A percentile compares a stretch with the other conserved stretches of the same genome.
These are phyloP conservation scores for Zapus hudsonius DNA, from an alignment of 2,113 vertebrate genomes.

Conservation along the genomic window DNA sequence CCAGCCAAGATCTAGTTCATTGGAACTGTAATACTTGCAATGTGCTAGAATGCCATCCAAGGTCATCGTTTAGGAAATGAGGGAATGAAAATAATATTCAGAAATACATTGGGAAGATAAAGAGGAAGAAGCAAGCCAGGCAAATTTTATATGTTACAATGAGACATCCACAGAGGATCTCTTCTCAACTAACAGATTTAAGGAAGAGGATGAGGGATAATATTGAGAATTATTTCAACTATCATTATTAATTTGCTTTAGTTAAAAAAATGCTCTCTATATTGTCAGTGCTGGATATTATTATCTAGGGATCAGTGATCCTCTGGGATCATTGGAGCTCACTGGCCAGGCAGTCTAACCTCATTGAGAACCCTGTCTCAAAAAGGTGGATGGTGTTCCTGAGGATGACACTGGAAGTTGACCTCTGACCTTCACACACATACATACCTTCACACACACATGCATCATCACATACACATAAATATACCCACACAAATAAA, in stretches of 20 bases:
- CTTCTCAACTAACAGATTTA: neutral
- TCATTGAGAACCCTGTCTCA: too few species aligned
- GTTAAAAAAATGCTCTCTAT: neutral
- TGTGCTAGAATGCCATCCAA: neutral
- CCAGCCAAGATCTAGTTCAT: neutral
- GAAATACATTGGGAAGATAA: neutral
- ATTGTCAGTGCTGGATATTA: neutral
- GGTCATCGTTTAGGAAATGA: neutral
- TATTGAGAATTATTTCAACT: constrained; percentile 1
- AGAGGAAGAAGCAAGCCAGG: neutral
- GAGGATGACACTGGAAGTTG: too few species aligned
- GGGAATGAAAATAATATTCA: neutral
- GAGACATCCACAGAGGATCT: neutral
- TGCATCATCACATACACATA: too few species aligned
- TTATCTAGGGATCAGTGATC: constrained; percentile 4
- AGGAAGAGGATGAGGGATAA: neutral
- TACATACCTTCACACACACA: too few species aligned
- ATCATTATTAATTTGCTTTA: constrained; percentile 6
- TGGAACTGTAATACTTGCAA: neutral
- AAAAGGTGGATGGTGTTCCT: too few species aligned
- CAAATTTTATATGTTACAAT: neutral
- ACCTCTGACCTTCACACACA: too few species aligned
- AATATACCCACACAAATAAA: too few species aligned
- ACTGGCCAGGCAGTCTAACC: too few species aligned
- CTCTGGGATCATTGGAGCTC: too few species aligned